Percentiles rank a stretch among this genome's conserved stretches.
Evolutionary conservation across 2,113 vertebrate genomes (phyloP).

Genomic region (Pseudonaja textilis): DNA sequence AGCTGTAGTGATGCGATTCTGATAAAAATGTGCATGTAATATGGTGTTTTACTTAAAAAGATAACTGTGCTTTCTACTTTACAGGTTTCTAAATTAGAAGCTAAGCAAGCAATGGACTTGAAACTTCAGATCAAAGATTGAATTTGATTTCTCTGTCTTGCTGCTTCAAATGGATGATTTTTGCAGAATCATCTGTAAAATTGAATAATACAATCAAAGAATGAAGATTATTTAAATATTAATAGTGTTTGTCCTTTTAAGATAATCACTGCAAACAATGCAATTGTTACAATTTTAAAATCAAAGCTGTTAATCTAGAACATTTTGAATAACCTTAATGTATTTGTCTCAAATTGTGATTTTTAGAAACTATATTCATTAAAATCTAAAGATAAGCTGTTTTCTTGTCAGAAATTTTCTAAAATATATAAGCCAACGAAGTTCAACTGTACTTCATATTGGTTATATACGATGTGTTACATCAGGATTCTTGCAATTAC

Average conservation of each 20-base stretch:
- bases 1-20: neutral
- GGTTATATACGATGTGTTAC: neutral
- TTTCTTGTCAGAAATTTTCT: neutral
- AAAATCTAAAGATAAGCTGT: neutral
- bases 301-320: no score
- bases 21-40: neutral
- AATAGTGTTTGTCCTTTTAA: neutral
- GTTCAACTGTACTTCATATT: neutral
- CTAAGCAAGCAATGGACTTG: slow-evolving; percentile 25
- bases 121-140: slow-evolving; percentile 16
- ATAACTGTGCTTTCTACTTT: slow-evolving; percentile 36
- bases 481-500: neutral
- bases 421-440: neutral
- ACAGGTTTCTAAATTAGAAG: slow-evolving; percentile 63
- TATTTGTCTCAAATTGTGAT: neutral
- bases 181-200: slow-evolving; percentile 19
- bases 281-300: neutral
- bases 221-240: neutral
- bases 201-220: slow-evolving; percentile 10
- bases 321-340: neutral
- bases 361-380: neutral
- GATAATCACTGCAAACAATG: neutral
- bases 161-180: neutral
- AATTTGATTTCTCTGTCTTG: slow-evolving; percentile 45
- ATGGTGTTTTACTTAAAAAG: neutral